Conservation (phyloP, 92 coral and sea anemone genomes). For the Diadumene lineata region DNA sequence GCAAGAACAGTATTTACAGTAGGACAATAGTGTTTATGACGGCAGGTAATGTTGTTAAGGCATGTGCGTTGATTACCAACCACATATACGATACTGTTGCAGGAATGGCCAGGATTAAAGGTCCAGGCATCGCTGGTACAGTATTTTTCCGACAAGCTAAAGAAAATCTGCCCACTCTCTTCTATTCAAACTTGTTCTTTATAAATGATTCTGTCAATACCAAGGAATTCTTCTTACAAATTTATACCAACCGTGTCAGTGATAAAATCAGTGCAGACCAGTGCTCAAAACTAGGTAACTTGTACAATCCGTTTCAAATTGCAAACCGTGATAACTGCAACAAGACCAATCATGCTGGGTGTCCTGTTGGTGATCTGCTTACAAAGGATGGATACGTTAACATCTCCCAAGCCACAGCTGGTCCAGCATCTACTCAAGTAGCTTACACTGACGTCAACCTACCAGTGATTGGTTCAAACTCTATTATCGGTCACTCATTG, state of each 20-base stretch:
- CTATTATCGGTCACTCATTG: slow-evolving; percentile 70
- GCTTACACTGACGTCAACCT: slow-evolving; percentile 65
- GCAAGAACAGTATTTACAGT: slow-evolving; percentile 67
- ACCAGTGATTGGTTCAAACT: slow-evolving; percentile 56
- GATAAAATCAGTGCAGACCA: slow-evolving; percentile 32
- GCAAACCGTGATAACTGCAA: slow-evolving; percentile 26
- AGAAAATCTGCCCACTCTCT: slow-evolving; percentile 44
- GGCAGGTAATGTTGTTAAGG: slow-evolving; percentile 46
- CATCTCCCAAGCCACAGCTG: slow-evolving; percentile 61
- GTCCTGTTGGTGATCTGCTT: slow-evolving; percentile 60
- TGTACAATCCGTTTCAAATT: slow-evolving; percentile 47
- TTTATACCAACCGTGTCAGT: slow-evolving; percentile 34
- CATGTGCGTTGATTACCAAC: slow-evolving; percentile 81
- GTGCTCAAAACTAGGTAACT: slow-evolving; percentile 33
- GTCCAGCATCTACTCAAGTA: slow-evolving; percentile 51
- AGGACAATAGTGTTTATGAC: slow-evolving; percentile 74
- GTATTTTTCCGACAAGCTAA: slow-evolving; percentile 74
- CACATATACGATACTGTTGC: slow-evolving; percentile 33
- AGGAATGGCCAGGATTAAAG: slow-evolving; percentile 71
- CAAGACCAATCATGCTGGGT: slow-evolving; percentile 37
- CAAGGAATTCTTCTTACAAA: slow-evolving; percentile 45
- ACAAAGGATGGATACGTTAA: slow-evolving; percentile 54
- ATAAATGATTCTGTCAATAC: slow-evolving; percentile 38
- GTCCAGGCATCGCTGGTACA: slow-evolving; percentile 74
- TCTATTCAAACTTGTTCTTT: slow-evolving; percentile 71